These are phyloP conservation scores for Pristis pectinata DNA, from an alignment of 2,797 vertebrate species.

Conservation along the genomic window DNA sequence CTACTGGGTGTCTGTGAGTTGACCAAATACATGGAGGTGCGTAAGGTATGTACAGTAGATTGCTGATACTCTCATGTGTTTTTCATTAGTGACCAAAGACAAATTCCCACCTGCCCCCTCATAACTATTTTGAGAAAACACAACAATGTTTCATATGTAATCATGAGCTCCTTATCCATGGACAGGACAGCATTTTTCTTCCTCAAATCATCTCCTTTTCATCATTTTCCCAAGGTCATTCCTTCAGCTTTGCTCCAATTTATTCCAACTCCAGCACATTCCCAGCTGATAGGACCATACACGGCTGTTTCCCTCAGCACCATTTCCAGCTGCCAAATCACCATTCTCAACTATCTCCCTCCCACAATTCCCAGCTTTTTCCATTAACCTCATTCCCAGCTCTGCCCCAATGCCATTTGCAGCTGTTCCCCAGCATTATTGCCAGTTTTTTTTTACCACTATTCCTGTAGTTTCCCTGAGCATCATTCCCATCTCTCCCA, in stretches of 20 bases:
- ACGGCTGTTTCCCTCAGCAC: too few relatives aligned
- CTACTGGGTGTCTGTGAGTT: too few relatives aligned
- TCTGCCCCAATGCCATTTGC: too few relatives aligned
- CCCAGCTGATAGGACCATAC: too few relatives aligned
- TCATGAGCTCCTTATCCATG: neutral
- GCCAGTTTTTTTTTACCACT: too few relatives aligned
- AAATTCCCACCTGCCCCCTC: too few relatives aligned
- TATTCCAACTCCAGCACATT: neutral
- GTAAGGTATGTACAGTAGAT: too few relatives aligned
- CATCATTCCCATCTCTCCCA: neutral
- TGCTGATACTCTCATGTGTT: too few relatives aligned
- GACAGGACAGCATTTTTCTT: neutral
- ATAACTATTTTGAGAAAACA: too few relatives aligned
- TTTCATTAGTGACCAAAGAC: too few relatives aligned
- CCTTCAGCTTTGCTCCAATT: neutral
- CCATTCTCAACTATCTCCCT: neutral
- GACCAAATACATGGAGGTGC: too few relatives aligned
- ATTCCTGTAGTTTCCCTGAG: neutral
- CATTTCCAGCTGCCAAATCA: neutral
- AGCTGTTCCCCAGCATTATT: too few relatives aligned
- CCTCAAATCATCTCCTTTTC: neutral
- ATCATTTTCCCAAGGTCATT: neutral
- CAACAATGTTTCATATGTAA: neutral
- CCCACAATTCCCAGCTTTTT: neutral
- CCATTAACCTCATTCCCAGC: neutral